A percentile compares a stretch with the other conserved stretches of the same genome.
Evolutionary conservation across 2,888 invertebrate species (phyloP).

Genomic region (Caenorhabditis sp.): DNA sequence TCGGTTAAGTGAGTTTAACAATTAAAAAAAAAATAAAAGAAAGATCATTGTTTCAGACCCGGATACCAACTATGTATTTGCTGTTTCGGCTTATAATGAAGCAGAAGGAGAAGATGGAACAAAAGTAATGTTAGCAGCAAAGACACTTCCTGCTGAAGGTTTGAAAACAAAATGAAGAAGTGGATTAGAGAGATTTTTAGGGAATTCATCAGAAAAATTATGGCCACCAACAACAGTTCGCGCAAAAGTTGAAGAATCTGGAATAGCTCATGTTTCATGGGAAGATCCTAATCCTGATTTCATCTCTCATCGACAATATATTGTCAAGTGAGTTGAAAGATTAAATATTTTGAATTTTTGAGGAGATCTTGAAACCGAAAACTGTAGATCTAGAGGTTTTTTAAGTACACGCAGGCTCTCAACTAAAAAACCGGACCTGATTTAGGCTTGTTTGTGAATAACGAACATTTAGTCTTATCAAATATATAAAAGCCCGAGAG

Average conservation of each 20-base stretch:
- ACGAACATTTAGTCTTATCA: no score
- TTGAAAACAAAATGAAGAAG: no score
- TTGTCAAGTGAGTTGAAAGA: conserved; percentile 53
- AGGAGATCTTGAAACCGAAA: no score
- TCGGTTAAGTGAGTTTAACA: conserved; percentile 42
- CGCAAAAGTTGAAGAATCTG: conserved; percentile 40
- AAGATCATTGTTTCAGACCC: conserved; percentile 38
- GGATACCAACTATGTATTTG: conserved; percentile 66
- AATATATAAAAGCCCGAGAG: no score
- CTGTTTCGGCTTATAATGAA: conserved; percentile 69
- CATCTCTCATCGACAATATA: conserved; percentile 55
- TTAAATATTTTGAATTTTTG: no score
- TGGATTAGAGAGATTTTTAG: no score
- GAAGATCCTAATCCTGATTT: conserved; percentile 60
- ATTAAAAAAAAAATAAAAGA: neutral
- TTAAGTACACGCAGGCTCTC: no score
- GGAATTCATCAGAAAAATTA: conserved; percentile 29
- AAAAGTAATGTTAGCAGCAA: conserved; percentile 54
- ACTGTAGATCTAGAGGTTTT: no score
- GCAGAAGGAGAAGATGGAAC: conserved; percentile 69
- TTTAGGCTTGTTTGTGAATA: no score
- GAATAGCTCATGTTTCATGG: conserved; percentile 59
- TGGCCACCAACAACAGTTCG: conserved; percentile 60
- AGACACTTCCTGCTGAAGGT: conserved; percentile 36
- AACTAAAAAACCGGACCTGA: no score